Conservation (phyloP, 2,888 invertebrate species). For the Torymus texanus region DNA sequence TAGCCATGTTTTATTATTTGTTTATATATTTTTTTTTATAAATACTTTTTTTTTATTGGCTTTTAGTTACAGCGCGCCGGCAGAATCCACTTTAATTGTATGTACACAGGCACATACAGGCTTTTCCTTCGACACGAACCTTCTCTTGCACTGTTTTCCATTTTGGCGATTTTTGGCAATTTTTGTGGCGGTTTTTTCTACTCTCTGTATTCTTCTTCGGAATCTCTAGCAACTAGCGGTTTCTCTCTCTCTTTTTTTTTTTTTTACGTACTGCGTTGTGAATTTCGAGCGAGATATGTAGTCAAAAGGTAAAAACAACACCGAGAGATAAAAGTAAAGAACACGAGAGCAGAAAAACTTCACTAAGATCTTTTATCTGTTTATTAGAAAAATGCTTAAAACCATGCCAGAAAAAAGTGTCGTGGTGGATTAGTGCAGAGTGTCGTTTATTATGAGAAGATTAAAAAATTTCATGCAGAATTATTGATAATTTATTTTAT, state of each 20-base stretch:
- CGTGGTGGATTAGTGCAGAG: constrained; percentile 64
- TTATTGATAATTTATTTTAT: constrained; percentile 34
- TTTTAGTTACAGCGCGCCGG: constrained; percentile 47
- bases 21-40: constrained; percentile 35
- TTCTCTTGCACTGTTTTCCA: constrained; percentile 58
- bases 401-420: constrained; percentile 69
- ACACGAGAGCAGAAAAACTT: constrained; percentile 55
- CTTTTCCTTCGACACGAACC: constrained; percentile 65
- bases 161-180: constrained; percentile 54
- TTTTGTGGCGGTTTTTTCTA: constrained; percentile 34
- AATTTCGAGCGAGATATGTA: not conserved
- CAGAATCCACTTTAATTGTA: constrained; percentile 60
- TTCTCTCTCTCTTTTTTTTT: not conserved
- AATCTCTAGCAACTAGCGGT: not conserved
- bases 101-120: constrained; percentile 73
- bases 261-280: too few species aligned
- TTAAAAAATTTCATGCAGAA: constrained; percentile 52
- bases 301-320: constrained; percentile 15
- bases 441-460: constrained; percentile 58
- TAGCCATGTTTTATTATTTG: constrained; percentile 40
- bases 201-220: constrained; percentile 46
- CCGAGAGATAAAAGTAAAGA: constrained; percentile 42
- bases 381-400: constrained; percentile 60
- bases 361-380: constrained; percentile 46
- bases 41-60: constrained; percentile 44